Percentiles rank a stretch among this genome's conserved stretches.
Conservation (phyloP, 2,888 invertebrate species). For the Adela reaumurella region DNA sequence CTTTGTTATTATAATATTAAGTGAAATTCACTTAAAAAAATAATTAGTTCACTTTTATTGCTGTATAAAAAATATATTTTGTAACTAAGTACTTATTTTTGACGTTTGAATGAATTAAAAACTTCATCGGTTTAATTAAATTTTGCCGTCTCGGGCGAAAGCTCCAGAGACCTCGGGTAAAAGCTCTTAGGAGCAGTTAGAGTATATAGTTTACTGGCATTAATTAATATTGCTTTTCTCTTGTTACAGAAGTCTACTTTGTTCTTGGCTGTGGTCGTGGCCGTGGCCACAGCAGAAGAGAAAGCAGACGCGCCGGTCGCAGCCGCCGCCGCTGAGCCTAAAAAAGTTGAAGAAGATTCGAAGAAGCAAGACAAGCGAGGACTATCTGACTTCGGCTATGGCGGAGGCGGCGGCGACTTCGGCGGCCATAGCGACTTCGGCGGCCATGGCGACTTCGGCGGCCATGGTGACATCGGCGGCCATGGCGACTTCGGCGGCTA, state of each 20-base stretch:
- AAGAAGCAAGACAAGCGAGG: constrained; percentile 59
- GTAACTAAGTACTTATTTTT: too few relatives aligned
- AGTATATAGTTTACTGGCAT: constrained; percentile 13
- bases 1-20: too few relatives aligned
- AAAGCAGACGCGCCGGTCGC: constrained; percentile 44
- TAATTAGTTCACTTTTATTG: too few relatives aligned
- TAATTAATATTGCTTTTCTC: constrained; percentile 14
- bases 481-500: constrained; percentile 15
- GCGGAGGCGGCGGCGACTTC: constrained; percentile 37
- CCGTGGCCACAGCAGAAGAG: constrained; percentile 56
- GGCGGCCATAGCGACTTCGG: constrained; percentile 21
- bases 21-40: too few relatives aligned
- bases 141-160: too few relatives aligned
- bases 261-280: constrained; percentile 50
- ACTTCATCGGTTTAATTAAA: too few relatives aligned
- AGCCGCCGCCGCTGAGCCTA: constrained; percentile 29
- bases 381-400: constrained; percentile 44
- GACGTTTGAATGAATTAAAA: too few relatives aligned
- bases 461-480: constrained; percentile 12
- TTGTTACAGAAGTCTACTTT: constrained; percentile 38
- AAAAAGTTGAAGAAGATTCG: constrained; percentile 38
- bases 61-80: too few relatives aligned
- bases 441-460: constrained; percentile 19
- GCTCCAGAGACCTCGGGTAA: too few relatives aligned
- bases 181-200: too few relatives aligned